Conservation (phyloP, 2,113 vertebrate species). For the Neodontobutis hainanensis region DNA sequence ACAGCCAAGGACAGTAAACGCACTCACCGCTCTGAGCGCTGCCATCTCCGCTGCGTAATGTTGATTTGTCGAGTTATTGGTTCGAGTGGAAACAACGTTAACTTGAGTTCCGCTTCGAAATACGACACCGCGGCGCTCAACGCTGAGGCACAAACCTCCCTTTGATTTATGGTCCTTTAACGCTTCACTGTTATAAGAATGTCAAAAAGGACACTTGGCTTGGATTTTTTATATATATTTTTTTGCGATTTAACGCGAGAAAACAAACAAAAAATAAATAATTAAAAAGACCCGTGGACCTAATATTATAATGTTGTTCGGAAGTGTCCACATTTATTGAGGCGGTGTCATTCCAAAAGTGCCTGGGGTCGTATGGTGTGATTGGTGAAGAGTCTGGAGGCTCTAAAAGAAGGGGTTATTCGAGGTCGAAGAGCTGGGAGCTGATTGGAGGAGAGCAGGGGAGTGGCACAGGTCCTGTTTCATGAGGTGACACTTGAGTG, state of each 20-base stretch:
- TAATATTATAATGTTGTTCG: neutral
- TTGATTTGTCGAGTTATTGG: conserved; percentile 11
- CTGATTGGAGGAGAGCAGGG: conserved; percentile 62
- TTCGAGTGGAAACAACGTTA: conserved; percentile 66
- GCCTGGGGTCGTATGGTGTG: conserved; percentile 44
- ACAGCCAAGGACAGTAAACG: conserved; percentile 12
- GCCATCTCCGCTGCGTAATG: conserved; percentile 71
- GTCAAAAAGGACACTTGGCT: neutral
- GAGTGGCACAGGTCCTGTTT: conserved; percentile 43
- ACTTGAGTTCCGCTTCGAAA: conserved; percentile 66
- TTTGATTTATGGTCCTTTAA: neutral
- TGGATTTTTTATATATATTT: too few species aligned
- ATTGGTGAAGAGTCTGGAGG: conserved; percentile 52
- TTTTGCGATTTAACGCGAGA: neutral
- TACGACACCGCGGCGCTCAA: neutral
- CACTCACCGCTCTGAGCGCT: conserved; percentile 77
- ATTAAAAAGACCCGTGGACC: neutral
- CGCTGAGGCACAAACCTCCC: neutral
- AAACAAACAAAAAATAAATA: too few species aligned
- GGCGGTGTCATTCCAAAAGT: conserved; percentile 16
- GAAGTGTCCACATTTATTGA: neutral
- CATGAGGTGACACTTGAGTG: neutral
- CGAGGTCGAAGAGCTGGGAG: conserved; percentile 16
- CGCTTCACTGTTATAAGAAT: neutral
- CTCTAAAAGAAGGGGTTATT: conserved; percentile 22